Conservation (phyloP, 1,140 invertebrate genomes). For the Melanaphis sacchari region DNA sequence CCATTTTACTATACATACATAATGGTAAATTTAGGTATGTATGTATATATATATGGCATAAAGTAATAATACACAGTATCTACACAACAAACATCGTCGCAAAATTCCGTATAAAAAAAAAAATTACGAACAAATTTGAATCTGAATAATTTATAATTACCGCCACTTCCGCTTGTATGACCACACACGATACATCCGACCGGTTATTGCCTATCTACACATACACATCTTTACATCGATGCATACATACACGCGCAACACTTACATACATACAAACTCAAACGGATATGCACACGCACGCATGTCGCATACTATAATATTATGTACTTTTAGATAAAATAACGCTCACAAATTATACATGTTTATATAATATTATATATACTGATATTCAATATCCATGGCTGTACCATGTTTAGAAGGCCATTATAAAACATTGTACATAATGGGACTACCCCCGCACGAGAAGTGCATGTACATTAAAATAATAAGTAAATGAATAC, state of each 20-base stretch:
- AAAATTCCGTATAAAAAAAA: neutral
- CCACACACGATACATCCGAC: slow-evolving; percentile 48
- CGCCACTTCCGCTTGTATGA: slow-evolving; percentile 22
- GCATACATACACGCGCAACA: neutral
- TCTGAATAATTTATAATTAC: slow-evolving; percentile 45
- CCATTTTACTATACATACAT: neutral
- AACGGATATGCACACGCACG: neutral
- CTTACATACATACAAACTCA: neutral
- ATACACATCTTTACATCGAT: neutral
- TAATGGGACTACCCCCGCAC: neutral
- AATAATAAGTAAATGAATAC: neutral
- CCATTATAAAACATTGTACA: neutral
- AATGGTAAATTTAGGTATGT: neutral
- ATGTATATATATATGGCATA: neutral
- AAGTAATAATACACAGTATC: neutral
- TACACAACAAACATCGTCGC: neutral
- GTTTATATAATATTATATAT: neutral
- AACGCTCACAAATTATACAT: neutral
- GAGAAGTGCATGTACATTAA: neutral
- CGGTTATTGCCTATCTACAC: slow-evolving; percentile 27
- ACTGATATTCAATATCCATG: neutral
- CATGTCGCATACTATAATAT: neutral
- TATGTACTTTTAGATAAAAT: slow-evolving; percentile 15
- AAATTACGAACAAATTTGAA: slow-evolving; percentile 4
- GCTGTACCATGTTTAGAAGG: neutral